phyloP scores from a whole-genome alignment of 2,113 vertebrate species.

The Bostrychus sinensis region DNA sequence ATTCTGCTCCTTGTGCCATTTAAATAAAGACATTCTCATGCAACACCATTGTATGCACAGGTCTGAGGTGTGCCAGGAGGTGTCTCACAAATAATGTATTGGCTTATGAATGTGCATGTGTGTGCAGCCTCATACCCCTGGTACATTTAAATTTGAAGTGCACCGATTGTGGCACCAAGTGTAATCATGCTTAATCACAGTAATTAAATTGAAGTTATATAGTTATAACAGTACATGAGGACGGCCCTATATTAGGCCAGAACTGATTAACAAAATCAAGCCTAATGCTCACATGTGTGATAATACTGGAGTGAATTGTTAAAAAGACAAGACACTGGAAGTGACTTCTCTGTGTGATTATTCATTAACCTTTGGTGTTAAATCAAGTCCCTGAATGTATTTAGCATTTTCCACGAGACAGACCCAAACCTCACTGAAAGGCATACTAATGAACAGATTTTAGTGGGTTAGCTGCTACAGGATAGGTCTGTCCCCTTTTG shows the following conservation, averaged over 20 bases:
- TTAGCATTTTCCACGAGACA: background rate
- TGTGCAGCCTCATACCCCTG: constrained; percentile 13
- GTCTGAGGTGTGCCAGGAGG: constrained; percentile 8
- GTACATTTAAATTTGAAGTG: constrained; percentile 33
- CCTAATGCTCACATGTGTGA: background rate
- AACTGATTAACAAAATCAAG: constrained; percentile 8
- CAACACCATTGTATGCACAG: background rate
- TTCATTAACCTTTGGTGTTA: constrained; percentile 9
- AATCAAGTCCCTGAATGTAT: constrained; percentile 8
- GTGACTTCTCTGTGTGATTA: background rate
- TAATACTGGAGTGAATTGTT: background rate
- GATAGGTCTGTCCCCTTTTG: constrained; percentile 20
- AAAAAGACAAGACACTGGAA: background rate
- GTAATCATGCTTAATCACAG: constrained; percentile 24
- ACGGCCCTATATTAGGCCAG: background rate
- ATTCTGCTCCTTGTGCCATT: constrained; percentile 3
- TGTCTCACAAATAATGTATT: constrained; percentile 4
- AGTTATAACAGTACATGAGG: constrained; percentile 16
- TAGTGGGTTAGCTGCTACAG: constrained; percentile 15
- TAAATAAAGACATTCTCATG: constrained; percentile 1
- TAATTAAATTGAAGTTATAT: constrained; percentile 18
- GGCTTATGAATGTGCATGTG: constrained; percentile 3
- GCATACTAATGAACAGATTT: constrained; percentile 30
- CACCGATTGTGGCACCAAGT: constrained; percentile 13
- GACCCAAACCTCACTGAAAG: constrained; percentile 14